phyloP scores from a whole-genome alignment of 2,888 invertebrate species.

The Calameuta pallipes region DNA sequence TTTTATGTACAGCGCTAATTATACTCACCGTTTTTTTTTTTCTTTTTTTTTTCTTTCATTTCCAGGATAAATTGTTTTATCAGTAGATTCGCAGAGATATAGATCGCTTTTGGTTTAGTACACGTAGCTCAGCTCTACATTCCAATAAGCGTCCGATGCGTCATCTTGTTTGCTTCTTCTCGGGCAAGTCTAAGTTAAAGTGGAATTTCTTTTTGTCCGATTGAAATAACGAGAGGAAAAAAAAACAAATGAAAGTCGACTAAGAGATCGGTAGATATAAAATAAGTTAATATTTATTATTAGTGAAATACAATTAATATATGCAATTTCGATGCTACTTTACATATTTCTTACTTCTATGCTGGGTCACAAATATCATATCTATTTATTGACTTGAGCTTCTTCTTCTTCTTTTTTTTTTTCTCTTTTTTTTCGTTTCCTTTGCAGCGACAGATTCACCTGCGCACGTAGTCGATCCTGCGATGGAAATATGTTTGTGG shows the following conservation, averaged over 20 bases:
- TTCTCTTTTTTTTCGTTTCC: neutral
- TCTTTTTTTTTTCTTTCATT: neutral
- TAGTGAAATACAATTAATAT: constrained; percentile 57
- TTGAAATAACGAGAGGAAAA: constrained; percentile 8
- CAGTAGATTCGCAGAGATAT: neutral
- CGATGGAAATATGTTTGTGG: neutral
- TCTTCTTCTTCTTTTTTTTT: neutral
- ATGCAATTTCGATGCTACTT: constrained; percentile 48
- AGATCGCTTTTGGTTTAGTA: neutral
- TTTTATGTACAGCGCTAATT: neutral
- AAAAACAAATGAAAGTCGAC: constrained; percentile 39
- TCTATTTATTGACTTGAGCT: neutral
- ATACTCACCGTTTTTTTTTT: neutral
- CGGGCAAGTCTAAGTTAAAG: constrained; percentile 16
- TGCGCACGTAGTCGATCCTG: neutral
- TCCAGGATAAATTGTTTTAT: neutral
- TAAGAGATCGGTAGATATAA: constrained; percentile 45
- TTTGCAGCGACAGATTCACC: neutral
- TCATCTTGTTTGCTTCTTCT: constrained; percentile 33
- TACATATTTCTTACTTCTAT: constrained; percentile 43
- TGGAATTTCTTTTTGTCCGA: neutral
- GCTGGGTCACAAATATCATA: constrained; percentile 37
- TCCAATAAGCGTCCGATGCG: neutral
- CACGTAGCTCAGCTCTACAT: neutral
- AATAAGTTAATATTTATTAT: constrained; percentile 59